Percentiles rank a stretch among this genome's conserved stretches.
Conservation (phyloP, 2,113 vertebrate species). For the Pomatostomus ruficeps region DNA sequence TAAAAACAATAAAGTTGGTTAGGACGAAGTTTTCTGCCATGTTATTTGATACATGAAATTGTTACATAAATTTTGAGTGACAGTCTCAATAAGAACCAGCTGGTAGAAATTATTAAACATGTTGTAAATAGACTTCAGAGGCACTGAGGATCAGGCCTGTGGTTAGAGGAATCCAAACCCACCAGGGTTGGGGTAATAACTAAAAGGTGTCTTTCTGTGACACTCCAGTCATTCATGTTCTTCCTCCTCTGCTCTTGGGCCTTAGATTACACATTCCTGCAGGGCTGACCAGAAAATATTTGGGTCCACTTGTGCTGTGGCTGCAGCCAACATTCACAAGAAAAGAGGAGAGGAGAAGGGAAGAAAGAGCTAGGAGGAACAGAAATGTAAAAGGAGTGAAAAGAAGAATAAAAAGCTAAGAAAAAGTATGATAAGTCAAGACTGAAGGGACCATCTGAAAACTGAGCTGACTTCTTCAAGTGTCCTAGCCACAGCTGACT, state of each 20-base stretch:
- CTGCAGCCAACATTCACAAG: background rate
- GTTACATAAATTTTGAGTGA: constrained; percentile 55
- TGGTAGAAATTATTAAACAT: constrained; percentile 30
- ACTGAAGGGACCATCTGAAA: constrained; percentile 13
- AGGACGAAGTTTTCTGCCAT: background rate
- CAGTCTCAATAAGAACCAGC: constrained; percentile 26
- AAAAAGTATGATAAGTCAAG: background rate
- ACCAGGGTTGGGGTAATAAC: constrained; percentile 5
- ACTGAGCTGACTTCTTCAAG: constrained; percentile 5
- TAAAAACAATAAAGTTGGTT: constrained; percentile 42
- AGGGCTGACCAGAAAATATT: background rate
- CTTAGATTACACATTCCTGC: background rate
- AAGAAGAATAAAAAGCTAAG: background rate
- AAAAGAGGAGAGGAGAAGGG: background rate
- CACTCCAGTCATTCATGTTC: background rate
- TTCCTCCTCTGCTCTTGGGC: background rate
- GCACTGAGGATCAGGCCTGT: background rate
- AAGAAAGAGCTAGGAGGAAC: background rate
- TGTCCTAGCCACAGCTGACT: background rate
- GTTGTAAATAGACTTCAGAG: constrained; percentile 36
- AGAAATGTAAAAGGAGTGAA: background rate
- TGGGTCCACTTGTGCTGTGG: background rate
- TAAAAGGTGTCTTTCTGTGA: constrained; percentile 1
- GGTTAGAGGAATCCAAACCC: constrained; percentile 34
- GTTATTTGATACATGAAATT: constrained; percentile 52